A percentile compares a stretch with the other conserved stretches of the same genome.
These are phyloP conservation scores for Nothura maculosa DNA, from an alignment of 2,797 vertebrate species.

Conservation along the genomic window DNA sequence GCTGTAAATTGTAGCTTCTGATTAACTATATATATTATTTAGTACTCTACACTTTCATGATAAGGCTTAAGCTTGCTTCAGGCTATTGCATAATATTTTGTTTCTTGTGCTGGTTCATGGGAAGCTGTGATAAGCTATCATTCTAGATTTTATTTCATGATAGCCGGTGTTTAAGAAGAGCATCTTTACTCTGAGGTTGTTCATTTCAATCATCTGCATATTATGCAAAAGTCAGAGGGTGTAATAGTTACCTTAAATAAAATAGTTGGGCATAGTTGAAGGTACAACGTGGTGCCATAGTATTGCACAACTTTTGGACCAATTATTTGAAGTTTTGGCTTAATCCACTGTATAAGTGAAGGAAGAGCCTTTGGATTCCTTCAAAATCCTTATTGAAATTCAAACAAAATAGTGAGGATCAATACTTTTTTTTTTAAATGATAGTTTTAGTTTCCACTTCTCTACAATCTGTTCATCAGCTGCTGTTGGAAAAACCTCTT, in stretches of 20 bases:
- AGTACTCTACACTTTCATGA: constrained; percentile 26
- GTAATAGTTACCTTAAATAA: neutral
- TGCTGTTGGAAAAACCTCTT: neutral
- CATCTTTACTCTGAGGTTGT: neutral
- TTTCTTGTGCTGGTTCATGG: neutral
- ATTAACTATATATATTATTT: constrained; percentile 18
- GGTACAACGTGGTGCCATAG: fast-evolving
- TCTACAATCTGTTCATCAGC: neutral
- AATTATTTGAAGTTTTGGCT: neutral
- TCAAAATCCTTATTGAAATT: neutral
- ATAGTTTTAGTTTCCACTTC: neutral
- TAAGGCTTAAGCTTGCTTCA: constrained; percentile 8
- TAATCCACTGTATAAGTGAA: neutral
- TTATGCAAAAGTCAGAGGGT: neutral
- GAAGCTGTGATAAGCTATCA: neutral
- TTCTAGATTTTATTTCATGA: fast-evolving
- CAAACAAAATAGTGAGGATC: neutral
- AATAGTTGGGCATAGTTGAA: fast-evolving
- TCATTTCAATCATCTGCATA: neutral
- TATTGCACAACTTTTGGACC: neutral
- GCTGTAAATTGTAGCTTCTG: neutral
- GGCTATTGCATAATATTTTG: neutral
- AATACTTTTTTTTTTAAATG: neutral
- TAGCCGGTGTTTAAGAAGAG: neutral
- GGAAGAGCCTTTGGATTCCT: neutral